Conservation (phyloP, 1,140 invertebrate genomes). For the Fopius arisanus region DNA sequence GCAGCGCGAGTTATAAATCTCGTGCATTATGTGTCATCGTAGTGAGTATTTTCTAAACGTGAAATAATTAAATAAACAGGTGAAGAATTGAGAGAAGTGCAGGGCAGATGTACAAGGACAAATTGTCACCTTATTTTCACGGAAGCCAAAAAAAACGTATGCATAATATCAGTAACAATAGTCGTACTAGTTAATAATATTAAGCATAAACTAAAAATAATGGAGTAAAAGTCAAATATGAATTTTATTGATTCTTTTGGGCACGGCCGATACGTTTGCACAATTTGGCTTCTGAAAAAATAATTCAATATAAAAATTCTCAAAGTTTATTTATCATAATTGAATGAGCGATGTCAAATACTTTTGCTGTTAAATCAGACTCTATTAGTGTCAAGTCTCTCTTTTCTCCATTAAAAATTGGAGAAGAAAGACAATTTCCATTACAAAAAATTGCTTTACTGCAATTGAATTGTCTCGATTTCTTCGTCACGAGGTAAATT, state of each 20-base stretch:
- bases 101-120: background rate
- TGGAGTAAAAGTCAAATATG: background rate
- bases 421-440: no score
- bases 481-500: no score
- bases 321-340: background rate
- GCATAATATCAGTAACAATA: background rate
- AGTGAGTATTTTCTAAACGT: slow-evolving; percentile 25
- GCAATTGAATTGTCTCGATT: no score
- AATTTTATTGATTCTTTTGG: background rate
- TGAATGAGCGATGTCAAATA: background rate
- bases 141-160: background rate
- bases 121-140: background rate
- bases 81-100: background rate
- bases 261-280: background rate
- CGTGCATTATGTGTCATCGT: slow-evolving; percentile 27
- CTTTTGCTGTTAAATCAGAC: background rate
- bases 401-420: background rate
- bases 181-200: background rate
- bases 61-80: slow-evolving; percentile 4
- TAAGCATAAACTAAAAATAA: background rate
- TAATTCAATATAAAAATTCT: no score
- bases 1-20: background rate
- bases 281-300: background rate
- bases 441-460: no score
- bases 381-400: background rate